Percentiles rank a stretch among this genome's conserved stretches.
Conservation (phyloP, 2,888 invertebrate species). For the Drosophila recens region DNA sequence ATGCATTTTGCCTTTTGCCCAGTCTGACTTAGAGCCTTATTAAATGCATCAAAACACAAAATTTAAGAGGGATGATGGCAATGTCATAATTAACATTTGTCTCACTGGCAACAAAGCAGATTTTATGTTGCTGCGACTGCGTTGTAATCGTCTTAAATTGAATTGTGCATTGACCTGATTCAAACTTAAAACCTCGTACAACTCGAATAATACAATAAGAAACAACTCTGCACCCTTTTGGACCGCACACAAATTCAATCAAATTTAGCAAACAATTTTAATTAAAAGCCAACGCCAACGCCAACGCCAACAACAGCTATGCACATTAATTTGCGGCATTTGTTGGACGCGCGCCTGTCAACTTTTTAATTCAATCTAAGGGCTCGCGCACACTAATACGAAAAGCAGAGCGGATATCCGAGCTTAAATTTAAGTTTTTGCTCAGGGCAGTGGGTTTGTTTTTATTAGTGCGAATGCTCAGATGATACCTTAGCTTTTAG, state of each 20-base stretch:
- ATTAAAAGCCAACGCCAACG: slow-evolving; percentile 73
- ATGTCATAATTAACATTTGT: slow-evolving; percentile 75
- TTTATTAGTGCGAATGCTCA: too few relatives aligned
- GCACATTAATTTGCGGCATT: slow-evolving; percentile 77
- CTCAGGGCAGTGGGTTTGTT: too few relatives aligned
- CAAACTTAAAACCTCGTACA: slow-evolving; percentile 27
- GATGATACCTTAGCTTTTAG: too few relatives aligned
- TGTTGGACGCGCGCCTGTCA: slow-evolving; percentile 61
- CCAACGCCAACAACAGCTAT: slow-evolving; percentile 59
- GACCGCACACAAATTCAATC: slow-evolving; percentile 65
- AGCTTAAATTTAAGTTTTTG: too few relatives aligned
- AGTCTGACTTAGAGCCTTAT: slow-evolving; percentile 51
- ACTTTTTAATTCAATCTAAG: slow-evolving; percentile 79
- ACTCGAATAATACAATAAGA: slow-evolving; percentile 20
- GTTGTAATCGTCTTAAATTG: slow-evolving; percentile 52
- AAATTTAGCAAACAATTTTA: slow-evolving; percentile 78
- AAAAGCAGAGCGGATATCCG: too few relatives aligned
- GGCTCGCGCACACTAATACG: background rate
- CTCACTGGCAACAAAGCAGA: slow-evolving; percentile 61
- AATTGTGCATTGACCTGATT: slow-evolving; percentile 77
- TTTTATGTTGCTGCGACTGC: slow-evolving; percentile 39
- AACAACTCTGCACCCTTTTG: slow-evolving; percentile 24
- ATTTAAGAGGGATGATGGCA: slow-evolving; percentile 1
- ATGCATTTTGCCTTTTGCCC: slow-evolving; percentile 66
- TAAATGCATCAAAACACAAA: slow-evolving; percentile 63